phyloP scores from a whole-genome alignment of 2,888 invertebrate species.

The Nemotelus nigrinus region DNA sequence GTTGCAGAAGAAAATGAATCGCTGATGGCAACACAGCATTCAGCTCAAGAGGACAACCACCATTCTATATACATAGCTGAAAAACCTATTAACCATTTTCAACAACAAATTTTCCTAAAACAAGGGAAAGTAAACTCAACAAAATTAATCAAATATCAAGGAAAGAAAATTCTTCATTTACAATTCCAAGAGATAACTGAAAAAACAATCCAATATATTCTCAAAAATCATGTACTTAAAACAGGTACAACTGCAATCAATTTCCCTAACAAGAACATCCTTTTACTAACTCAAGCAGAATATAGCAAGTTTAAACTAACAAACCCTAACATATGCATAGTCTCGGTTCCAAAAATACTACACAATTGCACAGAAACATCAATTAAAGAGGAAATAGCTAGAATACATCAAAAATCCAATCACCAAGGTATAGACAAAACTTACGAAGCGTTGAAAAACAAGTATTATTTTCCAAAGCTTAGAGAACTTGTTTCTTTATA shows the following conservation, averaged over 20 bases:
- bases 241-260: constrained; percentile 19
- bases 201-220: constrained; percentile 17
- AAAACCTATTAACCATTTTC: constrained; percentile 11
- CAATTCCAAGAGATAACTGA: background rate
- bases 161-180: background rate
- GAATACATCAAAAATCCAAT: background rate
- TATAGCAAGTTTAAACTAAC: background rate
- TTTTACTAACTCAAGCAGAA: background rate
- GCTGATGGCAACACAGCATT: constrained; percentile 6
- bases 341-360: background rate
- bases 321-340: constrained; percentile 3
- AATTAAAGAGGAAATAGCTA: constrained; percentile 13
- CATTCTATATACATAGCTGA: constrained; percentile 16
- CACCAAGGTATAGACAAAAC: constrained; percentile 20
- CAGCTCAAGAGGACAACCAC: constrained; percentile 19
- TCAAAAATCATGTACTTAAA: constrained; percentile 14
- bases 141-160: constrained; percentile 3
- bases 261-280: background rate
- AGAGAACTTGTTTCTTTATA: background rate
- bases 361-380: constrained; percentile 1
- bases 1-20: constrained; percentile 10
- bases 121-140: constrained; percentile 1
- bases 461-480: constrained; percentile 17
- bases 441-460: background rate
- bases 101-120: constrained; percentile 21